Percentiles rank a stretch among this genome's conserved stretches.
phyloP scores from a whole-genome alignment of 2,797 vertebrate genomes.

The Eulemur mongoz region DNA sequence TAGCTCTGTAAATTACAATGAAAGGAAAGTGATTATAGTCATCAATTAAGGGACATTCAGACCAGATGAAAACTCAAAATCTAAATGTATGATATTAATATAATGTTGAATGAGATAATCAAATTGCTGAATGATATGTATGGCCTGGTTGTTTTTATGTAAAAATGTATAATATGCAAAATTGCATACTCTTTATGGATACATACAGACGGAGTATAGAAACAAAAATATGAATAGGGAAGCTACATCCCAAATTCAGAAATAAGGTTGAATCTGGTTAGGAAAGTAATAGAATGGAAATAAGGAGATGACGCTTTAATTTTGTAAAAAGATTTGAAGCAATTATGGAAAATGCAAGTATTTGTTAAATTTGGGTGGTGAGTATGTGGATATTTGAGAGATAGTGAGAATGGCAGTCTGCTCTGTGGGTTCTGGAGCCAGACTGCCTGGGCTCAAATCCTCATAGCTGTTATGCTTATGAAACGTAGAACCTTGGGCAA shows the following conservation, averaged over 20 bases:
- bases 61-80: slow-evolving; percentile 9
- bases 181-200: background rate
- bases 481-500: background rate
- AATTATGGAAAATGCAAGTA: background rate
- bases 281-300: background rate
- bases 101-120: background rate
- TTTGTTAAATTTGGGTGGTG: background rate
- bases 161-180: background rate
- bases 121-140: background rate
- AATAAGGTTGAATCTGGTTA: background rate
- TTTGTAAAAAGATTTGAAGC: background rate
- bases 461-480: background rate
- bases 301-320: background rate
- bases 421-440: background rate
- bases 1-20: background rate
- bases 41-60: background rate
- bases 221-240: background rate
- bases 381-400: background rate
- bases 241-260: background rate
- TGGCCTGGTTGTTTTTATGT: background rate
- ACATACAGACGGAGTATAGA: background rate
- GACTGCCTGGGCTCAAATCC: background rate
- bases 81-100: background rate
- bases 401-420: background rate
- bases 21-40: background rate